Base-by-base conservation (phyloP, 1,140 invertebrate genomes). In the Aporrectodea caliginosa region DNA sequence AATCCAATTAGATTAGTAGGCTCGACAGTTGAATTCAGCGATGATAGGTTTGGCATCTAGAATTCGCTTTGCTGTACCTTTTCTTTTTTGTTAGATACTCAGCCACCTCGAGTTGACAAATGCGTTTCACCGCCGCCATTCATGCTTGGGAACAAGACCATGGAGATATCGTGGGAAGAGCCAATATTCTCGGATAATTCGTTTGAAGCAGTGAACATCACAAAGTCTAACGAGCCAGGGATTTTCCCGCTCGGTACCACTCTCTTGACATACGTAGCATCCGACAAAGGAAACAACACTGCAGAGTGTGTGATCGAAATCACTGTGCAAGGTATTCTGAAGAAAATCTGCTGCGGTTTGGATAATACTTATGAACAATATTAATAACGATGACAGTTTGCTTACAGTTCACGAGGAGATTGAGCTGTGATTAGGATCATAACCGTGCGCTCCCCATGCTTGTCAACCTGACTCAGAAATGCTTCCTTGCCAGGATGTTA, bases 151-250 rank as follows among this genome's bases (percentile, higher is more conserved):
- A 88, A 35, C 85, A 84, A 14, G 87, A 91, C 1, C 88, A 89
- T 35, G 86, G 1, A 76, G 6, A 43, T 90, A 0, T 85, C 85
- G 2, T 93, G 92, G 92, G 91, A 92, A 74, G 91, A 92, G 81
- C 92, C 92, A 27, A 84, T 90, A 6, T 92, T 93, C 85, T 91
- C 90, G 80, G 92, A 93, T 82, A 93, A 93, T 86, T 93, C 92
- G 0, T 90, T 89, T 69, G 81, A 86, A 43, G 83, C 84, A 0
- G 83, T 91, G 0, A 31, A 75, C n/a, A 85, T 81, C 73, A 84
- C 91, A 0, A 85, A 84, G 76, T 89, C 89, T 1, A 88, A 89
- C 79, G 86, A 88, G 31, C 90, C 90, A 35, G 90, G 90, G 6
- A 80, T 83, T 1, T 92, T 92, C 85, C 87, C 88, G 1, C 82